These are phyloP conservation scores for Echinarachnius parma DNA, from an alignment of 53 echinoderm and acorn worm genomes.

Conservation along the genomic window DNA sequence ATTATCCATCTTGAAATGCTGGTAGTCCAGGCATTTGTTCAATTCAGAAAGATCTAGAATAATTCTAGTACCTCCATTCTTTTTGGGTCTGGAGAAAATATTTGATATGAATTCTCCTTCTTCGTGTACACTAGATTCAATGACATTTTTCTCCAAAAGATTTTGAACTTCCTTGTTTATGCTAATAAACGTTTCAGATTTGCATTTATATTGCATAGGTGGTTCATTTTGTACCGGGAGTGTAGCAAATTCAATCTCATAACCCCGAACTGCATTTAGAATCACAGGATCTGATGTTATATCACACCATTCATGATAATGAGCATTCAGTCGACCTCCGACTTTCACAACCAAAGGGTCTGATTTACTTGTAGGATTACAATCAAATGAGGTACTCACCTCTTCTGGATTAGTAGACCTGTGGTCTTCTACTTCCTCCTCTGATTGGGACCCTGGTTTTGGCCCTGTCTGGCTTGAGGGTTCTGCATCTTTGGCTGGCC, in stretches of 20 bases:
- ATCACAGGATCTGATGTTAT: slow-evolving; percentile 26
- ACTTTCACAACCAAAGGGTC: background rate
- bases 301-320: slow-evolving; percentile 15
- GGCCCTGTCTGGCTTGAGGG: no score
- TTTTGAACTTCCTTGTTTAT: slow-evolving; percentile 27
- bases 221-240: background rate
- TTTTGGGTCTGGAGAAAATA: slow-evolving; percentile 50
- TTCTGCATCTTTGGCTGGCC: no score
- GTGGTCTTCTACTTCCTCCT: no score
- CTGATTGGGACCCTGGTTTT: no score
- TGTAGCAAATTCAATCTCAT: slow-evolving; percentile 24
- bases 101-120: slow-evolving; percentile 32
- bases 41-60: slow-evolving; percentile 50
- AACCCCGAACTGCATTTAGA: slow-evolving; percentile 26
- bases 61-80: slow-evolving; percentile 49
- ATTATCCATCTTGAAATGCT: slow-evolving; percentile 64
- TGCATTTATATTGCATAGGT: background rate
- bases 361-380: background rate
- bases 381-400: background rate
- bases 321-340: slow-evolving; percentile 45
- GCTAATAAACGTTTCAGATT: no score
- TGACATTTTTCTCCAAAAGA: slow-evolving; percentile 14
- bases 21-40: slow-evolving; percentile 33
- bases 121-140: background rate
- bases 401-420: no score